Base-by-base conservation (phyloP, 2,113 vertebrate genomes). In the Psephotus haematonotus region DNA sequence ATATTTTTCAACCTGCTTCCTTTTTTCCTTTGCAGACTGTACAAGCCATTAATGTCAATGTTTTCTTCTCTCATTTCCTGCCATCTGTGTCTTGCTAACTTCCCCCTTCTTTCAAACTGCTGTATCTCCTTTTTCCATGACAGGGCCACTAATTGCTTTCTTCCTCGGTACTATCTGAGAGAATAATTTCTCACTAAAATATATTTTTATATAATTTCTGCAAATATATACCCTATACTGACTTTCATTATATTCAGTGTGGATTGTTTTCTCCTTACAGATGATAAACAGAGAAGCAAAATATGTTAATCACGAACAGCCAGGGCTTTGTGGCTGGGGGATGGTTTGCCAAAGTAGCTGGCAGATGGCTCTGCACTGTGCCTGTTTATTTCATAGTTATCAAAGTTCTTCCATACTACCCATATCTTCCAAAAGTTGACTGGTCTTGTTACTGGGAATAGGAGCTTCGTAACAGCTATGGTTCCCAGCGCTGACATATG, bases 141-240 rank as follows among this genome's bases (percentile, higher is more conserved):
- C 18, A 62, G 3, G 52, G 23, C 19, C 39, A 67, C 74, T 78
- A 35, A 19, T 10, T 70, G 11, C 17, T 90, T 90, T 65, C 29
- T 82, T 29, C 52, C 9, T 63, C 18, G 74, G 41, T 81, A 74
- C 13, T 82, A 31, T 76, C 47, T 49, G 60, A 79, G 59, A 41
- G 27, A 94, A 76, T 81, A 82, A 92, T 96, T 95, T 95, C 53
- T n/a, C 41, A 62, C 33, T 55, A 49, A 49, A 39, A 59, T 84
- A 44, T 52, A 43, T 72, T 67, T 86, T 82, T 71, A 23, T 53
- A 47, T 59, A 3, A 49, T 85, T 97, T 92, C 69, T 95, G 41
- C 55, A 90, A 89, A 74, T 93, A 89, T 63, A 75, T 93, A 57
- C 29, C n/a, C 83, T 77, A 62, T 22, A 70, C 59, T 96, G 78